These are phyloP conservation scores for Branchinecta sandiegonensis DNA, from an alignment of 2,888 invertebrate genomes.

Conservation along the genomic window DNA sequence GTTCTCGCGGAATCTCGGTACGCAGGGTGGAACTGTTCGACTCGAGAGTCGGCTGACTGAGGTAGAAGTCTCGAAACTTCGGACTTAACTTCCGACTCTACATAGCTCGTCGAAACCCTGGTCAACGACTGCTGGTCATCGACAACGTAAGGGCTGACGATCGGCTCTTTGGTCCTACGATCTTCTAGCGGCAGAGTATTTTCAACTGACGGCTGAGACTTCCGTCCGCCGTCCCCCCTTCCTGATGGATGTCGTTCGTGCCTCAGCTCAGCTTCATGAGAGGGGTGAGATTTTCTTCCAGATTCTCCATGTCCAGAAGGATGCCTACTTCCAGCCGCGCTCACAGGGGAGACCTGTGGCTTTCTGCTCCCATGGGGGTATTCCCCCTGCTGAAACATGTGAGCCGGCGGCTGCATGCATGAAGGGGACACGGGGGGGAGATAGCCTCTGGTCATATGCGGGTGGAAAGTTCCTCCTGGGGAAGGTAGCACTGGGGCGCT, in stretches of 20 bases:
- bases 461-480: not conserved
- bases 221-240: not conserved
- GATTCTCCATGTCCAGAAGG: not conserved
- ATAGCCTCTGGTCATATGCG: conserved; percentile 10
- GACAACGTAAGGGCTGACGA: too few relatives aligned
- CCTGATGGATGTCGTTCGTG: not conserved
- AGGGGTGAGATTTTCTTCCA: not conserved
- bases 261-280: not conserved
- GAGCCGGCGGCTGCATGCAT: not conserved
- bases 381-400: not conserved
- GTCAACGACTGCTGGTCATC: too few relatives aligned
- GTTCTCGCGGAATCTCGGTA: not conserved
- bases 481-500: conserved; percentile 1
- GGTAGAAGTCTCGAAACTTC: not conserved
- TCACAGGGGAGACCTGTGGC: not conserved
- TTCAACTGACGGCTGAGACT: not conserved
- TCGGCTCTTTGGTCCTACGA: not conserved
- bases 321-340: not conserved
- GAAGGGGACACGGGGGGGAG: conserved; percentile 10
- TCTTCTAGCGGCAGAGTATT: not conserved
- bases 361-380: not conserved
- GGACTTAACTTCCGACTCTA: not conserved
- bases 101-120: not conserved
- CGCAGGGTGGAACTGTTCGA: conserved; percentile 2
- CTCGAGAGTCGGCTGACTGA: not conserved